Evolutionary conservation across 2,888 invertebrate species (phyloP), one percentile per base, ranked within the genome.

Genomic region (Melanargia galathea): DNA sequence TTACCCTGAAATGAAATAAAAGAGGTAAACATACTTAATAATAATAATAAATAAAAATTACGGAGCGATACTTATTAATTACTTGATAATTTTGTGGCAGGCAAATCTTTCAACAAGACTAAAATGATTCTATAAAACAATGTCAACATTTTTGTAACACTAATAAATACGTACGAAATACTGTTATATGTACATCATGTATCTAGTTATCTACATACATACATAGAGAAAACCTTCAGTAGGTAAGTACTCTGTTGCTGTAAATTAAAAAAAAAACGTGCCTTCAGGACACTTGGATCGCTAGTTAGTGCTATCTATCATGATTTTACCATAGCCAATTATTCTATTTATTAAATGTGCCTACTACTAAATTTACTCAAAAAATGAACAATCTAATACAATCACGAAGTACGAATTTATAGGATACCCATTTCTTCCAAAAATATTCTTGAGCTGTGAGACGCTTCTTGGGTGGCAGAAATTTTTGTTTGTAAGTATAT

Each of bases 1-100:
- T 94, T 81, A 95, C 93, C 90, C 96, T 96, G 90, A 45, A 92
- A 69, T n/a, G 10, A 13, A 11, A 62, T 20, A 10, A 43, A 46
- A 11, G 4, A 5, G 22, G 35, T 38, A 38, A 38, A 10, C 13
- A 38, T 51, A n/a, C n/a, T 46, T 59, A 11, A 55, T 26, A 26
- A 30, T 30, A 22, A 49, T 30, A 18, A 16, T 18, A 45, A 43
- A 40, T 16, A 0, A 7, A 1, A 7, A 40, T 7, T 13, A 30
- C 11, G 10, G 3, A 10, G 0, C 1, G 3, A 38, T n/a, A n/a
- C n/a, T 4, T 35, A 13, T 35, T 35, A 8, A 35, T 13, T 13
- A 13, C 4, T 13, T 35, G 13, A 4, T 8, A 18, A 10, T 18
- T 43, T 8, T 16, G 18, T 43, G 18, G 16, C 16, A 8, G 18